Evolutionary conservation across 2,113 vertebrate species (phyloP), one percentile per base, ranked within the genome.

Genomic region (Myodes glareolus): DNA sequence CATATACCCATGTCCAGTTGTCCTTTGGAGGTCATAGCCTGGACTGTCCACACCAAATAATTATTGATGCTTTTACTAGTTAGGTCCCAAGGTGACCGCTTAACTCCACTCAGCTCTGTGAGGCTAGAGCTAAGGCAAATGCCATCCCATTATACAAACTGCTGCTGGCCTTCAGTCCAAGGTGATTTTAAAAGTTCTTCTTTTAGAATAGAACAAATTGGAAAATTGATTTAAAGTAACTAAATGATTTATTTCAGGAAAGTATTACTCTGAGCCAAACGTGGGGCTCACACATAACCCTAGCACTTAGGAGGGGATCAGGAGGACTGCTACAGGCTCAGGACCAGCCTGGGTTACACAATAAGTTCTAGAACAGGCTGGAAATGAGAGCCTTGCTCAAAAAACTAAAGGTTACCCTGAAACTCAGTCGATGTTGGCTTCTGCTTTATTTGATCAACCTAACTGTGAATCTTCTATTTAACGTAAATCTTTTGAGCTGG

Each of bases 181-280:
- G 25, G 23, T 95, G 42, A 75, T 45, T 67, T 76, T 31, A 1
- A 52, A 55, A 52, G 17, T 17, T 81, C 90, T n/a, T 77, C 21
- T 55, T 78, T 45, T 58, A 42, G 73, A 65, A 78, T 55, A 89
- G 68, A 70, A 92, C 42, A 77, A 80, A 50, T 14, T 85, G 17
- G 47, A 76, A 92, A 96, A 50, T 52, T 88, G 29, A 82, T 80
- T 85, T 81, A 86, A 91, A 29, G 50, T 84, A 94, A 75, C 63
- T 67, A 72, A 86, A 81, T 91, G 42, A 75, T 90, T 68, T 75
- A 86, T 92, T 63, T 33, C 67, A 33, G 11, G 31, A 33, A 68
- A 68, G 0, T 68, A 68, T 68, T 68, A 33, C 31, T 68, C 67
- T 86, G 81, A 88, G 36, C 23, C 14, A n/a, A 19, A 23, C 47